A percentile compares a stretch with the other conserved stretches of the same genome.
phyloP scores from a whole-genome alignment of 1,140 invertebrate species.

The Neoseiulus cucumeris region DNA sequence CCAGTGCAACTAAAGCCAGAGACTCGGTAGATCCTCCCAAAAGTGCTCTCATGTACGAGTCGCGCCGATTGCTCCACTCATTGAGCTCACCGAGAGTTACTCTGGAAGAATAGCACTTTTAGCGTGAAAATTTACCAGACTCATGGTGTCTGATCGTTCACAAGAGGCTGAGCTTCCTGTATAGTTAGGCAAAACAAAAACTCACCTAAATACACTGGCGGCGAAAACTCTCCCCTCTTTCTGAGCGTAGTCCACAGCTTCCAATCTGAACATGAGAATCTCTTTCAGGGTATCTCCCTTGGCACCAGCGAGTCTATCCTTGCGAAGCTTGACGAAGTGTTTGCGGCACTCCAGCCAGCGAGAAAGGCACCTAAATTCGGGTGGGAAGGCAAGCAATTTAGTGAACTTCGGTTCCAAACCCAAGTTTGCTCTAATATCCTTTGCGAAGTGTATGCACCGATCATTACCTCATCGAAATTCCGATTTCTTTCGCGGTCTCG shows the following conservation, averaged over 20 bases:
- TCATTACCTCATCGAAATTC: neutral
- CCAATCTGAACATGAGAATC: neutral
- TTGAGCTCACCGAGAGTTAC: neutral
- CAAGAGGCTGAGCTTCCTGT: no score
- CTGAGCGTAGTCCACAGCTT: constrained; percentile 2
- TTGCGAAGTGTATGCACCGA: neutral
- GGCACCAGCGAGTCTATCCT: neutral
- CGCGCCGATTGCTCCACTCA: neutral
- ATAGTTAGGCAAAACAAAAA: no score
- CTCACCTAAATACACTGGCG: neutral
- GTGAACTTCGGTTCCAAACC: no score
- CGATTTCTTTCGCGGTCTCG: constrained; percentile 1
- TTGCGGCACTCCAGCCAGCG: neutral
- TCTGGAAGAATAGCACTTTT: no score
- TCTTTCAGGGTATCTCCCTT: neutral
- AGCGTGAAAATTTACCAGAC: no score
- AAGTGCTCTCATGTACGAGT: neutral
- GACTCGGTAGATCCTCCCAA: neutral
- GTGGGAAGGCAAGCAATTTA: no score
- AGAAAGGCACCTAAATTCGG: neutral
- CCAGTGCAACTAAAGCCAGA: neutral
- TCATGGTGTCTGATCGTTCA: no score
- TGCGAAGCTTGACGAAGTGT: neutral
- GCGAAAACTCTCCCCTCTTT: neutral
- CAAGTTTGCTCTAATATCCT: no score